Conservation (phyloP, 2,113 vertebrate genomes). For the Rhegmatorhina hoffmannsi region DNA sequence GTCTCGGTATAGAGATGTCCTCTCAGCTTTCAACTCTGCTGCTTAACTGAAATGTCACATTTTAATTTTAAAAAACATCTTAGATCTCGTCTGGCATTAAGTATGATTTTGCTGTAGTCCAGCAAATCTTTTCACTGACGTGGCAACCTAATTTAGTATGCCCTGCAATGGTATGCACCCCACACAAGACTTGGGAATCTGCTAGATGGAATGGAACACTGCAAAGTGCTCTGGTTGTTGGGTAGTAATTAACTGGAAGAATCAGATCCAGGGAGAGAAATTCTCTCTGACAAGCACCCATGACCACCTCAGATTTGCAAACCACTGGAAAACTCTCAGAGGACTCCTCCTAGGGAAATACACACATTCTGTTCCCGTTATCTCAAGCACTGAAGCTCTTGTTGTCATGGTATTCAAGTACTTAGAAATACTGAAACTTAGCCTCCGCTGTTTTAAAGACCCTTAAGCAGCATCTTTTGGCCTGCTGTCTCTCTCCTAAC, state of each 20-base stretch:
- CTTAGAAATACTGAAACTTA: neutral
- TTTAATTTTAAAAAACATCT: neutral
- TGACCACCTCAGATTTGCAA: neutral
- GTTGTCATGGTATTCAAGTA: slow-evolving; percentile 21
- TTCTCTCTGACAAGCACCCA: neutral
- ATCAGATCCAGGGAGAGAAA: neutral
- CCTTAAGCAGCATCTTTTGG: neutral
- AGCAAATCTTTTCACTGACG: neutral
- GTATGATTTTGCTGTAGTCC: neutral
- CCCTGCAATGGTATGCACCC: neutral
- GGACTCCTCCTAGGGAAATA: neutral
- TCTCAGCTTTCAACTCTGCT: neutral
- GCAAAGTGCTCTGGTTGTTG: neutral
- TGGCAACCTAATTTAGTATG: neutral
- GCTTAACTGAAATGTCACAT: neutral
- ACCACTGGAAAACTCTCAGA: neutral
- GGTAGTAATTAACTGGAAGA: neutral
- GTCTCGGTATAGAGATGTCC: neutral
- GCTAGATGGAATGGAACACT: neutral
- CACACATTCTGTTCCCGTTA: neutral
- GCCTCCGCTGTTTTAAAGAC: neutral
- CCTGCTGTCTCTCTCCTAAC: neutral
- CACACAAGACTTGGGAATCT: neutral
- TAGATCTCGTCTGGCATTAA: neutral
- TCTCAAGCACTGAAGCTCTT: neutral